Percentiles rank a stretch among this genome's conserved stretches.
These are phyloP conservation scores for Triops cancriformis DNA, from an alignment of 1,140 invertebrate genomes.

Conservation along the genomic window DNA sequence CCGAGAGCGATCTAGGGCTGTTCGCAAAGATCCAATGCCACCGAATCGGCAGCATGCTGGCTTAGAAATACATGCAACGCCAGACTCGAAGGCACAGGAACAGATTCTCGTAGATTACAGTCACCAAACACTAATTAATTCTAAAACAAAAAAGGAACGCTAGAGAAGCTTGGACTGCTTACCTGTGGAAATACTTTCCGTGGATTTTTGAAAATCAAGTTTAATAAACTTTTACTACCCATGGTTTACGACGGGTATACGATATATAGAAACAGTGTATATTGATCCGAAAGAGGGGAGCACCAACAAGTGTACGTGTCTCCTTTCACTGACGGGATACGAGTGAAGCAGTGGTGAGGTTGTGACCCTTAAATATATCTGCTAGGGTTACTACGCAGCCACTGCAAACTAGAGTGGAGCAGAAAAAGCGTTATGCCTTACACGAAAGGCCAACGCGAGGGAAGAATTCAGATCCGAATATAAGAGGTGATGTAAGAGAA, in stretches of 20 bases:
- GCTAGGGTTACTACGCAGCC: background rate
- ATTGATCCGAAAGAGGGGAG: background rate
- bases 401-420: background rate
- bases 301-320: background rate
- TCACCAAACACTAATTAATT: background rate
- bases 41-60: background rate
- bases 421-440: background rate
- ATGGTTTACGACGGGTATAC: background rate
- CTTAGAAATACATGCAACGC: background rate
- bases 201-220: background rate
- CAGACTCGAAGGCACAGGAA: constrained; percentile 12
- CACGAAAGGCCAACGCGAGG: background rate
- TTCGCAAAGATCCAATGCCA: background rate
- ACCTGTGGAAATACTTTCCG: background rate
- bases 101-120: background rate
- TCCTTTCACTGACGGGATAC: background rate
- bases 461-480: background rate
- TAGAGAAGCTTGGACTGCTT: background rate
- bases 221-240: background rate
- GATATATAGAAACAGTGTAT: no score
- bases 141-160: background rate
- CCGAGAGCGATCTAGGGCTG: background rate
- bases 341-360: background rate
- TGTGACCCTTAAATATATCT: background rate
- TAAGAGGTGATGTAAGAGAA: background rate